Conservation (phyloP, 2,113 vertebrate species). For the Anser brachyrhynchus region DNA sequence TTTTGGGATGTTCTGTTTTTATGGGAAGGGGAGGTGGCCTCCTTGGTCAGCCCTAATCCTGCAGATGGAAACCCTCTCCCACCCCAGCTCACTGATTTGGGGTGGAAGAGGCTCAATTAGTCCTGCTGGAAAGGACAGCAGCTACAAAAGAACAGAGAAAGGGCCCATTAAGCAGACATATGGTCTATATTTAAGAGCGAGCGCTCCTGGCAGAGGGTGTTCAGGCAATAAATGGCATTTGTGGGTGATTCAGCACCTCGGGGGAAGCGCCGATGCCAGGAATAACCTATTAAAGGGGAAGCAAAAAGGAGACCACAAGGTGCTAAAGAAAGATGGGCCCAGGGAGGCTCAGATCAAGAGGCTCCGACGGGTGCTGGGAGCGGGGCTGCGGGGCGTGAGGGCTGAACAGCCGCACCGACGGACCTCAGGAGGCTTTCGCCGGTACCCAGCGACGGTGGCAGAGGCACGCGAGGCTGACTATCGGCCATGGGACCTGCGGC, state of each 20-base stretch:
- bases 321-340: neutral
- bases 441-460: fast-evolving
- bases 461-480: fast-evolving
- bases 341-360: neutral
- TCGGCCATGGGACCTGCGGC: fast-evolving
- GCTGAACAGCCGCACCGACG: neutral
- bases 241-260: neutral
- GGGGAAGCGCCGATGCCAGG: neutral
- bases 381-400: neutral
- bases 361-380: fast-evolving
- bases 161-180: neutral
- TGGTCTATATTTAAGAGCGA: neutral
- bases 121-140: neutral
- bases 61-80: neutral
- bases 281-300: neutral
- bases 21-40: neutral
- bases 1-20: fast-evolving
- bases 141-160: neutral
- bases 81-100: neutral
- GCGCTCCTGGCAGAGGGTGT: neutral
- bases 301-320: neutral
- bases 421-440: fast-evolving
- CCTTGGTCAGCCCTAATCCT: neutral
- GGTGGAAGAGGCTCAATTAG: neutral
- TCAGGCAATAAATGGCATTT: neutral